These are phyloP conservation scores for Chrysomallon squamiferum DNA, from an alignment of 1,140 invertebrate species.

Conservation along the genomic window DNA sequence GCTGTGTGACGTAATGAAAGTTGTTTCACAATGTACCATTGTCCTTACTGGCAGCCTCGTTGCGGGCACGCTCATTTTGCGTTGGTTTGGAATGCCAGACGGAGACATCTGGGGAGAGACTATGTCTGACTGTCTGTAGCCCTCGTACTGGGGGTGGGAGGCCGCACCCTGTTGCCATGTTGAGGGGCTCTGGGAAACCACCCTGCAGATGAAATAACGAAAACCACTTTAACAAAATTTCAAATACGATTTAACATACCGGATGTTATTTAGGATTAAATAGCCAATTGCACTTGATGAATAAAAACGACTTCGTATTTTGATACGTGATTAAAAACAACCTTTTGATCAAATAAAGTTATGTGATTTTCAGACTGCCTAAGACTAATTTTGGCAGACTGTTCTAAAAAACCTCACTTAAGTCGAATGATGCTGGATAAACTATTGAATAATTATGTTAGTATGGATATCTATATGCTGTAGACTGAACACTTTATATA, in stretches of 20 bases:
- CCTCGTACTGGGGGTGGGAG: constrained; percentile 22
- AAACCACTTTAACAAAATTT: background rate
- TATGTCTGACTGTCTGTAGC: constrained; percentile 27
- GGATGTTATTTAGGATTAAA: background rate
- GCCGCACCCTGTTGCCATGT: constrained; percentile 14
- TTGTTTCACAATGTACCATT: too few relatives aligned
- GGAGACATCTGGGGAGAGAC: constrained; percentile 27
- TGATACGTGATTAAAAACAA: background rate
- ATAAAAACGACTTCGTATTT: too few relatives aligned
- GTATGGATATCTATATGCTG: too few relatives aligned
- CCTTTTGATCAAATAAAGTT: background rate
- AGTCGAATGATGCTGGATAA: too few relatives aligned
- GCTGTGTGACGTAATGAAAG: too few relatives aligned
- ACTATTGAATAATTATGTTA: too few relatives aligned
- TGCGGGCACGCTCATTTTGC: constrained; percentile 1
- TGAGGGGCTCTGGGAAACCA: constrained; percentile 10
- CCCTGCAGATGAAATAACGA: constrained; percentile 3
- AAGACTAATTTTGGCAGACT: background rate
- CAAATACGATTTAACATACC: background rate
- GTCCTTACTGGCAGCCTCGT: constrained; percentile 8
- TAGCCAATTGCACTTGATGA: background rate
- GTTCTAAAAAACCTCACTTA: too few relatives aligned
- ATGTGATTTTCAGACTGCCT: background rate
- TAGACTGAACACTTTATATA: too few relatives aligned
- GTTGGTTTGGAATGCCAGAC: constrained; percentile 15